Percentiles rank a stretch among this genome's conserved stretches.
Evolutionary conservation across 2,113 vertebrate genomes (phyloP).

Genomic region (Arvicanthis niloticus): DNA sequence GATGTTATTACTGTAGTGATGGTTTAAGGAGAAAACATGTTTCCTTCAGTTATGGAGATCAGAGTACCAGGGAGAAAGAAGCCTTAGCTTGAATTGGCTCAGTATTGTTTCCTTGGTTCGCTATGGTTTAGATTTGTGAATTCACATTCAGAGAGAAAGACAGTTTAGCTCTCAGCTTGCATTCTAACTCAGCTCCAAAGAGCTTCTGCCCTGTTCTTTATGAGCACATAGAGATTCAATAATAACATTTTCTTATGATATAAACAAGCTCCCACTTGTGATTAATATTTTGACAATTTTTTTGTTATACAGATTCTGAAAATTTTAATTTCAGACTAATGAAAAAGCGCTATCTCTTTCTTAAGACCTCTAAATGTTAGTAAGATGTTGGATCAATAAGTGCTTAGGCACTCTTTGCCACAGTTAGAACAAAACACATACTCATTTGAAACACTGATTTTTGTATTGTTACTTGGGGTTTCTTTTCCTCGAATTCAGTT

Average conservation of each 20-base stretch:
- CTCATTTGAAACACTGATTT: background rate
- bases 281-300: background rate
- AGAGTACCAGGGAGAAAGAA: conserved; percentile 8
- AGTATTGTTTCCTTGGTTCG: conserved; percentile 6
- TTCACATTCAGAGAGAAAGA: background rate
- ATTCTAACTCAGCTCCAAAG: background rate
- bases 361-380: background rate
- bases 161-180: conserved; percentile 24
- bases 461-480: background rate
- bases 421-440: conserved; percentile 16
- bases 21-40: conserved; percentile 49
- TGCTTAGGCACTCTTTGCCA: background rate
- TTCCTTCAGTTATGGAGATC: conserved; percentile 46
- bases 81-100: background rate
- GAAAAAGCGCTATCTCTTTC: background rate
- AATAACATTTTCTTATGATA: conserved; percentile 25
- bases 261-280: background rate
- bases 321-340: conserved; percentile 12
- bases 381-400: background rate
- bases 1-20: background rate
- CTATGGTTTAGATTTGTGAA: background rate
- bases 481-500: background rate
- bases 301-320: background rate
- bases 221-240: background rate
- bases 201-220: conserved; percentile 1